These are phyloP conservation scores for Brachyhypopomus occidentalis DNA, from an alignment of 2,113 vertebrate species.

Conservation along the genomic window DNA sequence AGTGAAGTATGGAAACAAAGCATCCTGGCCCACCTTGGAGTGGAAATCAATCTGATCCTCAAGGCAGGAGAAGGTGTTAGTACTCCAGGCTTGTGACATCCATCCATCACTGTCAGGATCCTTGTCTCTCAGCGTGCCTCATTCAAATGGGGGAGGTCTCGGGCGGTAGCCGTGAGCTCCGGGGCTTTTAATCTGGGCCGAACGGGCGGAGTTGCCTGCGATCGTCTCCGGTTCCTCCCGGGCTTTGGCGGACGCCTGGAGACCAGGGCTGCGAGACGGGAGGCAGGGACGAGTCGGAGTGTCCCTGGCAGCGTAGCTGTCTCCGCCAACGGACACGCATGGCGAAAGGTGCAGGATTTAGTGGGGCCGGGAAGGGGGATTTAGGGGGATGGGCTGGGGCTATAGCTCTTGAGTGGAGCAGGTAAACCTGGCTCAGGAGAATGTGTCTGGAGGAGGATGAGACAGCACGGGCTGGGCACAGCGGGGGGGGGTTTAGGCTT, in stretches of 20 bases:
- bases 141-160: not conserved
- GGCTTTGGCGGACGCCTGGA: conserved; percentile 1
- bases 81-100: not conserved
- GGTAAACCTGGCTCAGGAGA: conserved; percentile 45
- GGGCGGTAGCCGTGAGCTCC: not conserved
- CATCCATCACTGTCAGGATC: not conserved
- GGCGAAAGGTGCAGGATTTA: conserved; percentile 39
- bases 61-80: not conserved
- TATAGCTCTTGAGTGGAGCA: conserved; percentile 11
- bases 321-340: conserved; percentile 27
- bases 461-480: conserved; percentile 22
- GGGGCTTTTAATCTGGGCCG: not conserved
- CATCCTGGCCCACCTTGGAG: not conserved
- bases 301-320: conserved; percentile 15
- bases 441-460: conserved; percentile 28
- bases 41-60: not conserved
- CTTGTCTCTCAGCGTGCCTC: conserved; percentile 2
- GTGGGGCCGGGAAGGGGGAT: conserved; percentile 27
- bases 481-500: conserved; percentile 25
- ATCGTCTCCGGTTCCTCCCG: not conserved
- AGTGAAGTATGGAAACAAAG: not conserved
- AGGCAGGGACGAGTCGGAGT: not conserved
- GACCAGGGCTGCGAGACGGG: not conserved
- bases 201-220: too few relatives aligned
- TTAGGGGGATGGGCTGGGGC: conserved; percentile 11